Conservation (phyloP, 2,113 vertebrate genomes). For the Eira barbara region DNA sequence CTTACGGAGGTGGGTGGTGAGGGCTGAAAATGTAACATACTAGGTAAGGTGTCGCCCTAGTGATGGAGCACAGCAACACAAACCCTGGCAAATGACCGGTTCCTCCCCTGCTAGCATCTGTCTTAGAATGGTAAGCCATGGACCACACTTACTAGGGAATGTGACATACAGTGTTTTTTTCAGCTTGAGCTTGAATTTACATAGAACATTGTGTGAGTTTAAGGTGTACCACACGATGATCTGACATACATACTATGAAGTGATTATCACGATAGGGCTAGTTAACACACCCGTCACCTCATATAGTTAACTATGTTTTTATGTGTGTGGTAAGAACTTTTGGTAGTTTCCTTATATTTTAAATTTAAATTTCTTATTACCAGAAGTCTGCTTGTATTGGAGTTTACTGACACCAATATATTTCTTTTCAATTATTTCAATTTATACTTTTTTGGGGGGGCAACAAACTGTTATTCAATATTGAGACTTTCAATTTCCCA, state of each 20-base stretch:
- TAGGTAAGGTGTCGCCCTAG: background rate
- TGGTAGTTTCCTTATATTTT: background rate
- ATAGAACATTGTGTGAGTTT: background rate
- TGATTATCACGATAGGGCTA: background rate
- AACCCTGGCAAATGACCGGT: background rate
- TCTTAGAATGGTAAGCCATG: background rate
- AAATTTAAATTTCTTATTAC: background rate
- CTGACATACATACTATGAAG: background rate
- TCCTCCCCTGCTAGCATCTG: background rate
- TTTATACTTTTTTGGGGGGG: background rate
- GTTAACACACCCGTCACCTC: background rate
- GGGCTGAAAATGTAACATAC: background rate
- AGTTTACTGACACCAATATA: background rate
- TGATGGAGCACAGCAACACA: background rate
- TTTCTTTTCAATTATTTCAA: conserved; percentile 21
- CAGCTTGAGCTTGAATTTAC: background rate
- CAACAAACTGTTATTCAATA: background rate
- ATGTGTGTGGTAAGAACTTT: background rate
- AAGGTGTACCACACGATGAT: background rate
- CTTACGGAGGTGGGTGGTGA: background rate
- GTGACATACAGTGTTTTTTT: background rate
- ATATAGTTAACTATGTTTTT: background rate
- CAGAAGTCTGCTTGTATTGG: background rate
- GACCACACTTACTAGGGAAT: background rate
- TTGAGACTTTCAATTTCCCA: background rate